Evolutionary conservation across 2,888 invertebrate species (phyloP).

Genomic region (Cylloceria caligata): DNA sequence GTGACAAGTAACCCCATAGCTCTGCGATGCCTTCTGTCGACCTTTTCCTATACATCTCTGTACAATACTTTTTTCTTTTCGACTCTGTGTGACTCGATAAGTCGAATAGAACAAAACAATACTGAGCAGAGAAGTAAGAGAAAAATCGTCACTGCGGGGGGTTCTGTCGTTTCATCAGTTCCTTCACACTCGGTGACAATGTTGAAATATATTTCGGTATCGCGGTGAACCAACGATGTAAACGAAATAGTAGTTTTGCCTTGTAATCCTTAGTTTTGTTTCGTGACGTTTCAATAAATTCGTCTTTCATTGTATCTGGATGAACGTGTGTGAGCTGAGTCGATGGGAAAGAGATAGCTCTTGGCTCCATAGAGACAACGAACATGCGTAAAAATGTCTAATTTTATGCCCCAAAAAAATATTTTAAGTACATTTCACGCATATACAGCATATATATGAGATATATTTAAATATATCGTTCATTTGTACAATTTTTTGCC

Average conservation of each 20-base stretch:
- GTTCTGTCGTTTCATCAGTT: background rate
- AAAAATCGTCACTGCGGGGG: slow-evolving; percentile 62
- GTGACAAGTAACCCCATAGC: slow-evolving; percentile 77
- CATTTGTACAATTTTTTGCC: no score
- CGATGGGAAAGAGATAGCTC: background rate
- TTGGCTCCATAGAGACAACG: no score
- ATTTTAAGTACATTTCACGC: no score
- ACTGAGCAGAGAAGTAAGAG: background rate
- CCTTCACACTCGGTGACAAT: slow-evolving; percentile 21
- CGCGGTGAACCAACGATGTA: background rate
- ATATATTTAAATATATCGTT: no score
- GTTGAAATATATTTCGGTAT: background rate
- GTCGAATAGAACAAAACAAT: slow-evolving; percentile 30
- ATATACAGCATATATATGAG: no score
- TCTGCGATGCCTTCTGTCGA: slow-evolving; percentile 33
- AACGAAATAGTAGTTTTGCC: background rate
- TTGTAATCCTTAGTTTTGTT: background rate
- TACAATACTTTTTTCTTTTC: slow-evolving; percentile 8
- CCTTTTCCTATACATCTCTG: slow-evolving; percentile 3
- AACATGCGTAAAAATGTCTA: no score
- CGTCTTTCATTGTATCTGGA: background rate
- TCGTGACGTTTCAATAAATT: background rate
- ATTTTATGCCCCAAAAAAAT: no score
- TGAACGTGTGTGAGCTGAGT: background rate
- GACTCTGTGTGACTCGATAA: slow-evolving; percentile 31